Evolutionary conservation across 2,888 invertebrate species (phyloP).

Genomic region (Drosophila hamatofila): DNA sequence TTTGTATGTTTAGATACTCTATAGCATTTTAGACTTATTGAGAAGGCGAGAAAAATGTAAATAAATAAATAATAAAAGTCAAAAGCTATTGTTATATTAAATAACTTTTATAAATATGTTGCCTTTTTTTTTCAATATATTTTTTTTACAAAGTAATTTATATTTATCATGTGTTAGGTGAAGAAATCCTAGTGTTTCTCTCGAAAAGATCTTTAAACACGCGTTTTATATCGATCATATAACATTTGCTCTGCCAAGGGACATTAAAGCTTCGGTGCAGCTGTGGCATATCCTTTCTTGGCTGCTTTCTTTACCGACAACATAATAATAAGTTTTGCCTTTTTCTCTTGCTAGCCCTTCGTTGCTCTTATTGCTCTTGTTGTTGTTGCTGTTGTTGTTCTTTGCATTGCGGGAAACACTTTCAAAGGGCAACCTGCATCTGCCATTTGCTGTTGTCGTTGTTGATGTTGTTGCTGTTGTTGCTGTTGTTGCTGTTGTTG

Average conservation of each 20-base stretch:
- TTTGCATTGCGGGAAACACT: conserved; percentile 61
- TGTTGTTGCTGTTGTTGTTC: conserved; percentile 45
- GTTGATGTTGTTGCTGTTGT: conserved; percentile 29
- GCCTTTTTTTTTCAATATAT: background rate
- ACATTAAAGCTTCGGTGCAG: conserved; percentile 34
- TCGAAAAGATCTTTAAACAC: too few relatives aligned
- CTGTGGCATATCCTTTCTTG: conserved; percentile 22
- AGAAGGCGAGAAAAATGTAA: background rate
- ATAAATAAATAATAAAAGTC: too few relatives aligned
- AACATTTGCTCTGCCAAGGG: conserved; percentile 25
- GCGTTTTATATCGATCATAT: conserved; percentile 27
- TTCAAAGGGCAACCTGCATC: conserved; percentile 78
- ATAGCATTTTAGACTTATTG: background rate
- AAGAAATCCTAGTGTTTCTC: background rate
- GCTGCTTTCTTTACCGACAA: conserved; percentile 70
- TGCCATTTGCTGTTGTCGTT: conserved; percentile 37
- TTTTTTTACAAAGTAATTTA: background rate
- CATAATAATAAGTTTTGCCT: conserved; percentile 77
- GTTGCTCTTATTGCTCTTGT: conserved; percentile 21
- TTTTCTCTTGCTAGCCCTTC: conserved; percentile 16
- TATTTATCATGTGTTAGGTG: background rate
- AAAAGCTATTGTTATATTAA: too few relatives aligned
- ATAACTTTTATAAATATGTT: too few relatives aligned
- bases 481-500: too few relatives aligned
- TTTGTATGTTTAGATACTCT: conserved; percentile 40